Conservation (phyloP, 2,797 vertebrate species). For the Alectoris magna region DNA sequence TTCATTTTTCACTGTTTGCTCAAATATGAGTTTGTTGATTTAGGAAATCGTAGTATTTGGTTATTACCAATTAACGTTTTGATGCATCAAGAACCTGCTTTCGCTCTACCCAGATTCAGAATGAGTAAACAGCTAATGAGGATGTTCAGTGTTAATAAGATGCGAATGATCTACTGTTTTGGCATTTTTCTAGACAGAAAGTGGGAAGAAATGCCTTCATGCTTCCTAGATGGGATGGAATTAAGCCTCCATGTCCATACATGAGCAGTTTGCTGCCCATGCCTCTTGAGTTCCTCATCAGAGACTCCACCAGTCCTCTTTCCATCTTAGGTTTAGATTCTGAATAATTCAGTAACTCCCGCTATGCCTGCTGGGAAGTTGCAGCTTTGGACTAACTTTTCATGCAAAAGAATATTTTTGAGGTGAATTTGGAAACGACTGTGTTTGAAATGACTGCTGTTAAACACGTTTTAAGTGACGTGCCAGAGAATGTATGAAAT, state of each 20-base stretch:
- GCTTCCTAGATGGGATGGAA: not conserved
- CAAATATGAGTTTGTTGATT: not conserved
- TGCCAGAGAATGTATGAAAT: not conserved
- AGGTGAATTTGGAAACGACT: not conserved
- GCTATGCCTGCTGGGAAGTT: not conserved
- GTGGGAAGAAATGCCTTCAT: not conserved
- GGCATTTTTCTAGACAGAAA: not conserved
- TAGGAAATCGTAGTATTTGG: not conserved
- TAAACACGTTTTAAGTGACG: not conserved
- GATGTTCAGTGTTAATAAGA: not conserved
- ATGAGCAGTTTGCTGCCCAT: not conserved
- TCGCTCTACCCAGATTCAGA: not conserved
- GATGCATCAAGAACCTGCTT: not conserved
- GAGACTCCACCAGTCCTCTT: not conserved
- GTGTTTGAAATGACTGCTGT: not conserved
- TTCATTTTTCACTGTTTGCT: not conserved
- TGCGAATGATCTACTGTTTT: fast-evolving
- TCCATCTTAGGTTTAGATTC: not conserved
- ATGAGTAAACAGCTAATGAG: not conserved
- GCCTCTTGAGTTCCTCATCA: not conserved
- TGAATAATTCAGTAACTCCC: not conserved
- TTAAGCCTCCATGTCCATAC: not conserved
- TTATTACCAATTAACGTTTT: not conserved
- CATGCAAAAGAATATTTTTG: not conserved
- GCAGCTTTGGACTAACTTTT: not conserved